Evolutionary conservation across 2,888 invertebrate species (phyloP).

Genomic region (Uloborus plumipes): DNA sequence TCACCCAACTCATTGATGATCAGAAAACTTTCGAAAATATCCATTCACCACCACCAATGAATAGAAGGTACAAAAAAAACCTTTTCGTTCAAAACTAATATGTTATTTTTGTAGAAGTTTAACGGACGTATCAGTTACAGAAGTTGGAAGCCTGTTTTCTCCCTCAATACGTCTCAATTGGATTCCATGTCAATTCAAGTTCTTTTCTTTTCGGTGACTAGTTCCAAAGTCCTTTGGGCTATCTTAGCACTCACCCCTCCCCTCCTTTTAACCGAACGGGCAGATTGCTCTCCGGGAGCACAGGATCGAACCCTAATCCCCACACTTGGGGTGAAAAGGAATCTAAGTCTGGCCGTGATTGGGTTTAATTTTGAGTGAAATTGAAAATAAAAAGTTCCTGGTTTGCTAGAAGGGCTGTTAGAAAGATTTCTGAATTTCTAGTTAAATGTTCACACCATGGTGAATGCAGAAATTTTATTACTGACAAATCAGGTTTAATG

Average conservation of each 20-base stretch:
- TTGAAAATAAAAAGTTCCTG: too few relatives aligned
- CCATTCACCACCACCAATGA: too few relatives aligned
- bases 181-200: slow-evolving; percentile 57
- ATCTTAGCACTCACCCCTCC: slow-evolving; percentile 14
- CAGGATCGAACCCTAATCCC: slow-evolving; percentile 31
- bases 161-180: slow-evolving; percentile 58
- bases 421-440: too few relatives aligned
- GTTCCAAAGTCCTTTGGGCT: slow-evolving; percentile 8
- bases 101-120: slow-evolving; percentile 48
- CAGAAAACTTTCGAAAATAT: too few relatives aligned
- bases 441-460: too few relatives aligned
- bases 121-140: slow-evolving; percentile 53
- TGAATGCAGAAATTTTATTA: too few relatives aligned
- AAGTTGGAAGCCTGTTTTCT: slow-evolving; percentile 62
- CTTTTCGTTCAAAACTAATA: slow-evolving; percentile 49
- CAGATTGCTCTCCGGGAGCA: slow-evolving; percentile 41
- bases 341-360: slow-evolving; percentile 5
- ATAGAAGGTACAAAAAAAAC: slow-evolving; percentile 10
- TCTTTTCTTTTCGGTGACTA: slow-evolving; percentile 19
- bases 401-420: too few relatives aligned
- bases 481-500: too few relatives aligned
- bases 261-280: neutral
- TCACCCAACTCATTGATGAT: too few relatives aligned
- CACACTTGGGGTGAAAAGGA: slow-evolving; percentile 36
- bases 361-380: too few relatives aligned